Conservation (phyloP, 2,888 invertebrate species). For the Drosophila pseudotakahashii region DNA sequence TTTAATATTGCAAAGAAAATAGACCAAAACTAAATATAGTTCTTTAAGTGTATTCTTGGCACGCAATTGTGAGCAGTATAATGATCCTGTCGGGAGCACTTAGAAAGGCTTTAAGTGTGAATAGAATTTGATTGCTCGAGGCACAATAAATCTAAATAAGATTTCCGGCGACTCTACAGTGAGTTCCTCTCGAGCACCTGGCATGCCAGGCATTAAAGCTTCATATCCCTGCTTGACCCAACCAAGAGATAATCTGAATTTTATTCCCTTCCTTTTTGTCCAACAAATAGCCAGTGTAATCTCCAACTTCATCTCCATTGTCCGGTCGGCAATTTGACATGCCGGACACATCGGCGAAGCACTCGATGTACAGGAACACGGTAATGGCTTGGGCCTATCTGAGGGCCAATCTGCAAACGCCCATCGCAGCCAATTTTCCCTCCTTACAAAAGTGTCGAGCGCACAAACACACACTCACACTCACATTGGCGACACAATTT, state of each 20-base stretch:
- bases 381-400: slow-evolving; percentile 76
- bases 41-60: slow-evolving; percentile 38
- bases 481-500: slow-evolving; percentile 65
- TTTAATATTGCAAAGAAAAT: no score
- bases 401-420: slow-evolving; percentile 59
- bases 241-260: slow-evolving; percentile 26
- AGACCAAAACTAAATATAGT: background rate
- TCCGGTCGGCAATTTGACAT: slow-evolving; percentile 31
- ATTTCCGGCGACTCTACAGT: background rate
- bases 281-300: slow-evolving; percentile 38
- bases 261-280: slow-evolving; percentile 15
- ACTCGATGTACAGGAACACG: slow-evolving; percentile 54
- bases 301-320: slow-evolving; percentile 36
- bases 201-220: slow-evolving; percentile 13
- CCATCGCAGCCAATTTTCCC: slow-evolving; percentile 55
- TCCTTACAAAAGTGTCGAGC: slow-evolving; percentile 23
- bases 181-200: slow-evolving; percentile 16
- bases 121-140: slow-evolving; percentile 14
- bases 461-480: background rate
- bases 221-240: slow-evolving; percentile 1
- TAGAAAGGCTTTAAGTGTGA: slow-evolving; percentile 31
- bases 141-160: slow-evolving; percentile 7
- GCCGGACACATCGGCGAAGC: slow-evolving; percentile 17
- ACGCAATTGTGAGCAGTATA: slow-evolving; percentile 61
- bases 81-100: slow-evolving; percentile 50